Evolutionary conservation across 2,888 invertebrate genomes (phyloP), one percentile per base, ranked within the genome.

Genomic region (Polyploca ridens): DNA sequence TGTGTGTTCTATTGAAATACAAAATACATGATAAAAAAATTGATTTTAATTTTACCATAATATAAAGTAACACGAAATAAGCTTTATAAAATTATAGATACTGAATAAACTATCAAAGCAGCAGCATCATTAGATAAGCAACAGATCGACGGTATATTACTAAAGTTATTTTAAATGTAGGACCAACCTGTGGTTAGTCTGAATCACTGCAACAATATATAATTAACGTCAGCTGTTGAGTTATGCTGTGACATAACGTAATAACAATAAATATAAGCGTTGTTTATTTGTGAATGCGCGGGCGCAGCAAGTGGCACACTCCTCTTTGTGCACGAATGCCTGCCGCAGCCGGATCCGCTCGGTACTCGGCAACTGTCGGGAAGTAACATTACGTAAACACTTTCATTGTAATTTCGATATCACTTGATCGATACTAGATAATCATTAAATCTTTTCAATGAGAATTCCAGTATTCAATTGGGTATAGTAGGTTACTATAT

Each of bases 401-500:
- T 90, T 89, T 89, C 90, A 87, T 89, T 88, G 82, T 86, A 76
- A 86, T 85, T 82, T 84, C 80, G 82, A 86, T 88, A 85, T 81
- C 76, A 83, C 76, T 81, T 71, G 72, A 75, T 76, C 70, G 75
- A 71, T 71, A 74, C 67, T 72, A 38, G 38, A 38, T 38, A 71
- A 75, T 77, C 71, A 78, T 76, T 78, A 68, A 75, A 72, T 72
- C 71, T 75, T 69, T 76, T 70, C 71, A 83, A 81, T 76, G 70
- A 76, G 78, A 76, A 74, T 73, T 69, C 64, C 10, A 19, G 16
- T 73, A 73, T 77, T 77, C 78, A 80, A 74, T 82, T 76, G 81
- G 78, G 83, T 77, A 75, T 35, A 3, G 8, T 38, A 38, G 38
- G 70, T 71, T 81, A 73, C 71, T 66, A 71, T 8, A 60, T 38